phyloP scores from a whole-genome alignment of 2,113 vertebrate genomes.

The Ctenomys sociabilis region DNA sequence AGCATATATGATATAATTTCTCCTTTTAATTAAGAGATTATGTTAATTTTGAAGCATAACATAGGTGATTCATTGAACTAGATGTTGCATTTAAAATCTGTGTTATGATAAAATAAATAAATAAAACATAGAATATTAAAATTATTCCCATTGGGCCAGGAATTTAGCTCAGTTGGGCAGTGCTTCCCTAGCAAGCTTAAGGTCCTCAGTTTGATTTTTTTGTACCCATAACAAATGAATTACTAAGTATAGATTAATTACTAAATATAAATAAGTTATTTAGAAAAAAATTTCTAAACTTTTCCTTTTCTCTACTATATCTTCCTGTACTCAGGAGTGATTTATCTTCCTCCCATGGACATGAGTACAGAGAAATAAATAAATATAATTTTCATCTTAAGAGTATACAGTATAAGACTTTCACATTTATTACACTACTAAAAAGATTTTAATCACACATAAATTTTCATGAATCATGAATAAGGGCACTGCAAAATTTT shows the following conservation, averaged over 20 bases:
- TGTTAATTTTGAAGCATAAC: background rate
- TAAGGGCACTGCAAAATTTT: background rate
- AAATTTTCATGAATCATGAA: background rate
- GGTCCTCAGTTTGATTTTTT: no score
- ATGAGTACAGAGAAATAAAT: background rate
- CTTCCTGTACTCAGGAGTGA: background rate
- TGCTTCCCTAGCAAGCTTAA: no score
- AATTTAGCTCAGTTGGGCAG: no score
- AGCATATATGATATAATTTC: background rate
- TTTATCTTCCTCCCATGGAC: background rate
- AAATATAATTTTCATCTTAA: slow-evolving; percentile 5
- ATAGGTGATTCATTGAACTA: background rate
- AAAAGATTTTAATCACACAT: background rate
- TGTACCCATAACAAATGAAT: no score
- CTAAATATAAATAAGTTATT: slow-evolving; percentile 16
- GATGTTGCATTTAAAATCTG: background rate
- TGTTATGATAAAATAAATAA: background rate
- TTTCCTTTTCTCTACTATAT: background rate
- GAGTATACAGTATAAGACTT: background rate
- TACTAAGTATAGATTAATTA: background rate
- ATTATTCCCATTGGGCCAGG: background rate
- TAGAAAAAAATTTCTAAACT: background rate
- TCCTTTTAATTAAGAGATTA: background rate
- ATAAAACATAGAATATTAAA: background rate
- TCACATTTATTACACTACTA: background rate